Base-by-base conservation (phyloP, 2,888 invertebrate species). In the Drosophila kambysellisi region DNA sequence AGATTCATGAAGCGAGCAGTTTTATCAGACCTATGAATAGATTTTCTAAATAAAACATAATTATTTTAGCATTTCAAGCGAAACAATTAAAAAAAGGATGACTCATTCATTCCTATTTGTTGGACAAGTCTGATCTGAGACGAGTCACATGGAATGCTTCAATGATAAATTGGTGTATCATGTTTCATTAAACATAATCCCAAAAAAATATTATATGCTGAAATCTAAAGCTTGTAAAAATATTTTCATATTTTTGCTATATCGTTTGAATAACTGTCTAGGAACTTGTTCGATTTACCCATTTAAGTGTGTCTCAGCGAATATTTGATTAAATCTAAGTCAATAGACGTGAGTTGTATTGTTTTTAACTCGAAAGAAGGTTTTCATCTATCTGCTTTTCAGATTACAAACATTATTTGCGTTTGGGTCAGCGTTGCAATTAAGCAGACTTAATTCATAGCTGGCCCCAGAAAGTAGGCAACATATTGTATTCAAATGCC, bases 401-500 rank as follows among this genome's bases (percentile, higher is more conserved):
- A 12, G 17, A 20, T 33, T 41, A 37, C 12, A 51, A 29, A 17
- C 33, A 25, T 7, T 33, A 17, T 7, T 11, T 48, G 12, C 12
- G 54, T 56, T 39, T 17, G 4, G 4, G 25, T 7, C 46, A 4
- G 15, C 46, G 7, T 46, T 46, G 46, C 20, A 15, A 7, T 39
- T 12, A n/a, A 3, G 8, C 29, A n/a, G 4, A 12, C 33, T 39
- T 51, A 51, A 53, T 43, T 48, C 58, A 54, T 17, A 37, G 8
- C 33, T 52, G 33, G 58, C 66, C 33, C 58, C 39, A 20, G 52
- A 60, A 76, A 79, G 76, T 71, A 74, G 69, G 76, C 66, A 72
- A 67, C 46, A 58, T 25, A 66, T 87, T 78, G 67, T 63, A 76
- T 74, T 59, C 59, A 76, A 81, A 70, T 79, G 82, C 70, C 78